Evolutionary conservation across 1,140 invertebrate genomes (phyloP).

Genomic region (Augochlora pura): DNA sequence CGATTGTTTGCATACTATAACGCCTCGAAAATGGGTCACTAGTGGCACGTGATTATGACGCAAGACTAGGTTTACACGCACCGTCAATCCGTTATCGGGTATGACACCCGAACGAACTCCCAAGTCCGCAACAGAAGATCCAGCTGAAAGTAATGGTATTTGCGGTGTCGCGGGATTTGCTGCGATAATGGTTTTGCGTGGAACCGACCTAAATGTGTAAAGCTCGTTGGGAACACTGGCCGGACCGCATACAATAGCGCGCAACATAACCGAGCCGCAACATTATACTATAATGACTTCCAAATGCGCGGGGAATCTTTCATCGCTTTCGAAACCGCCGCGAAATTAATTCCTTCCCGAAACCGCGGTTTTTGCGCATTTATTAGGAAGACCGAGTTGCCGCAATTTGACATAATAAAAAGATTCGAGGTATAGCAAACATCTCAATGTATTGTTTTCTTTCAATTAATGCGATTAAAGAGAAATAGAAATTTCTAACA

Average conservation of each 20-base stretch:
- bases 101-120: constrained; percentile 5
- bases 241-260: not conserved
- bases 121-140: constrained; percentile 28
- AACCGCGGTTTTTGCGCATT: too few relatives aligned
- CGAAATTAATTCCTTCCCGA: too few relatives aligned
- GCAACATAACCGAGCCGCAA: not conserved
- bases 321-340: too few relatives aligned
- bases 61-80: constrained; percentile 34
- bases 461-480: too few relatives aligned
- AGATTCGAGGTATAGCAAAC: too few relatives aligned
- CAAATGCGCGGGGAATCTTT: too few relatives aligned
- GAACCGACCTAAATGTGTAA: constrained; percentile 42
- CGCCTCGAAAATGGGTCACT: constrained; percentile 22
- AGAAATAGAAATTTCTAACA: too few relatives aligned
- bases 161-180: constrained; percentile 8
- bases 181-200: constrained; percentile 32
- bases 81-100: not conserved
- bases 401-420: too few relatives aligned
- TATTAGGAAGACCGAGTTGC: too few relatives aligned
- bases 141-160: constrained; percentile 19
- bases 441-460: too few relatives aligned
- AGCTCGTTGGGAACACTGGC: constrained; percentile 16
- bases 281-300: not conserved
- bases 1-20: not conserved
- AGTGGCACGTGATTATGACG: constrained; percentile 24